A percentile compares a stretch with the other conserved stretches of the same genome.
phyloP scores from a whole-genome alignment of 1,140 invertebrate genomes.

The Fopius arisanus region DNA sequence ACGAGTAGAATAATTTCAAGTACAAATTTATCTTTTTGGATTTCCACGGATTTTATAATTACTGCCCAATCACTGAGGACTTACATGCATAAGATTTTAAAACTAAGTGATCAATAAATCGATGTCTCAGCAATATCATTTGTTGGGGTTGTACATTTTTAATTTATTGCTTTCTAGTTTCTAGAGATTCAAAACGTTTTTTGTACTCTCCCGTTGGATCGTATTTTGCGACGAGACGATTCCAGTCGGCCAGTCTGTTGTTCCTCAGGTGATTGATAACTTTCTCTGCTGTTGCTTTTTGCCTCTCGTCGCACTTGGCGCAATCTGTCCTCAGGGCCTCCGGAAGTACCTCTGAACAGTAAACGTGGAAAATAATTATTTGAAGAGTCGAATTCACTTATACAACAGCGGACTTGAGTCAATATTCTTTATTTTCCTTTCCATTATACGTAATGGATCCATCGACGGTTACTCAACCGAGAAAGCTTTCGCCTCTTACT shows the following conservation, averaged over 20 bases:
- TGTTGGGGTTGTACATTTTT: not conserved
- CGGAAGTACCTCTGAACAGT: constrained; percentile 55
- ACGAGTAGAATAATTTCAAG: constrained; percentile 67
- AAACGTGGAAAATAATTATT: not conserved
- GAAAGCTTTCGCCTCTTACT: not conserved
- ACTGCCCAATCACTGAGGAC: not conserved
- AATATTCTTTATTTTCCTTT: not conserved
- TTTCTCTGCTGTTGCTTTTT: constrained; percentile 56
- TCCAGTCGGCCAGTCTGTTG: constrained; percentile 58
- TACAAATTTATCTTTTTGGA: not conserved
- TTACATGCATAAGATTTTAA: not conserved
- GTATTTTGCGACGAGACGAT: constrained; percentile 54
- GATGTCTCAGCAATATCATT: not conserved
- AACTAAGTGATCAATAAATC: not conserved
- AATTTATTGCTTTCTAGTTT: constrained; percentile 24
- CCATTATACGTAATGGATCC: not conserved
- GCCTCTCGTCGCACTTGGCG: constrained; percentile 58
- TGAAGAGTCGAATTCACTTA: not conserved
- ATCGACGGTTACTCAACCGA: not conserved
- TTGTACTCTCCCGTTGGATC: constrained; percentile 61
- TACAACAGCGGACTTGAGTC: not conserved
- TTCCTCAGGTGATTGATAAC: constrained; percentile 55
- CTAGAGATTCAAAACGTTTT: constrained; percentile 45
- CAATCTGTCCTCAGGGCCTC: constrained; percentile 57
- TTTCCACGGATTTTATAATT: not conserved